A percentile compares a stretch with the other conserved stretches of the same genome.
Conservation (phyloP, 2,888 invertebrate genomes). For the Conops quadrifasciatus region DNA sequence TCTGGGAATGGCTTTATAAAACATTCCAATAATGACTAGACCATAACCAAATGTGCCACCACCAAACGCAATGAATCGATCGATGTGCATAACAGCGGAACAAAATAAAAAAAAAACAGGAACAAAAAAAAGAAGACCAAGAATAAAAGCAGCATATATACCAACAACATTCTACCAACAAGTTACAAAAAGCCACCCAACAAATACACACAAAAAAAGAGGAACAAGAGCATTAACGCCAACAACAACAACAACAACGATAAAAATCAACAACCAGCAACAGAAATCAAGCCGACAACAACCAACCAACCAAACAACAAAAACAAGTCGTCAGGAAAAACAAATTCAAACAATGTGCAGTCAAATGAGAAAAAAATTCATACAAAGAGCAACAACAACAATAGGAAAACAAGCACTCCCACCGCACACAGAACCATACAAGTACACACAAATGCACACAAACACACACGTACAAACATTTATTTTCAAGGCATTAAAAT, state of each 20-base stretch:
- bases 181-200: not conserved
- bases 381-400: not conserved
- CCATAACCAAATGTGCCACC: not conserved
- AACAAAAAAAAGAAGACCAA: slow-evolving; percentile 2
- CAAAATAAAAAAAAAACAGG: slow-evolving; percentile 12
- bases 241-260: not conserved
- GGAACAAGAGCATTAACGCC: not conserved
- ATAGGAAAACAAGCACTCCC: not conserved
- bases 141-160: too few species aligned
- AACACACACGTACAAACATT: too few species aligned
- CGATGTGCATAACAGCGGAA: slow-evolving; percentile 30
- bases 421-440: not conserved
- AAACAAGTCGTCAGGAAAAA: not conserved
- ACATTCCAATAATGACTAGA: not conserved
- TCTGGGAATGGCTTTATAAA: not conserved
- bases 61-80: not conserved
- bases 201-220: not conserved
- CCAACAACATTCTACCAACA: too few species aligned
- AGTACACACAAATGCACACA: not conserved
- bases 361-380: not conserved
- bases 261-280: too few species aligned
- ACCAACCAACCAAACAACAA: too few species aligned
- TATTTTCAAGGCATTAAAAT: too few species aligned
- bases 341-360: not conserved
- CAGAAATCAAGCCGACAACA: too few species aligned